phyloP scores from a whole-genome alignment of 2,797 vertebrate genomes.

The Onychomys arenicola region DNA sequence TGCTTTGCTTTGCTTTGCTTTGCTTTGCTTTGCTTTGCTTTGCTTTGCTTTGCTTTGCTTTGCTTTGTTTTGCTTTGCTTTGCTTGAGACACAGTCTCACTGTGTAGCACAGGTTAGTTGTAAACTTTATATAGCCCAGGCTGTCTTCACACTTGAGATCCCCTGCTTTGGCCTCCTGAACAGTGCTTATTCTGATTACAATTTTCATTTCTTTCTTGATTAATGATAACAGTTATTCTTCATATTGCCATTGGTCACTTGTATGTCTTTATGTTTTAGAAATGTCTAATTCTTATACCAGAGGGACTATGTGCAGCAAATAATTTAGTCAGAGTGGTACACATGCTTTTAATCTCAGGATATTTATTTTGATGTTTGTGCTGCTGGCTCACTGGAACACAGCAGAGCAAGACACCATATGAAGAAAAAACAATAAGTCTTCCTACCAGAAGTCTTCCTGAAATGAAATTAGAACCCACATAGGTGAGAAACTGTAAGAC shows the following conservation, averaged over 20 bases:
- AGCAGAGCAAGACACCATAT: background rate
- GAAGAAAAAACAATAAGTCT: background rate
- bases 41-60: background rate
- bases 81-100: background rate
- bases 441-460: background rate
- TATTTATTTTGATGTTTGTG: background rate
- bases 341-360: background rate
- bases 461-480: background rate
- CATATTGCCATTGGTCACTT: background rate
- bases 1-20: background rate
- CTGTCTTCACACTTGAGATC: background rate
- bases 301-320: background rate
- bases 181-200: background rate
- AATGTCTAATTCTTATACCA: background rate
- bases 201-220: background rate
- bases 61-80: background rate
- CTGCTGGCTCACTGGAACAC: background rate
- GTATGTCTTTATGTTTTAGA: background rate
- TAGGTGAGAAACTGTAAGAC: background rate
- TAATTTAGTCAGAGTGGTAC: background rate
- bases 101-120: background rate
- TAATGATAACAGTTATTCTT: background rate
- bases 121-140: background rate
- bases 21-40: background rate
- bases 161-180: background rate